Base-by-base conservation (phyloP, 1,140 invertebrate genomes). In the Colletes latitarsis region DNA sequence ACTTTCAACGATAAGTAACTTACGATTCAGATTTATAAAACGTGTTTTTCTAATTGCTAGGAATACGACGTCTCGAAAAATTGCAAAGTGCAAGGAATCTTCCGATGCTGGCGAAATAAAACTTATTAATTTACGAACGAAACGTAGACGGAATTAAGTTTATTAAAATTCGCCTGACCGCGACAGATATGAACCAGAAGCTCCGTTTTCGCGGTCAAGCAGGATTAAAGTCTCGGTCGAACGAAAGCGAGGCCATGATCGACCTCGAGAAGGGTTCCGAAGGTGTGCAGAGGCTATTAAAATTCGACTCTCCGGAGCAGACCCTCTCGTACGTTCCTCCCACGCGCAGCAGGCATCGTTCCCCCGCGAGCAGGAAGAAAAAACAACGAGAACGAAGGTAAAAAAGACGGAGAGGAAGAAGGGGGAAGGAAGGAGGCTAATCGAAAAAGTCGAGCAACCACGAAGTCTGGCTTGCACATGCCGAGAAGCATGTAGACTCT, bases 401-500 rank as follows among this genome's bases (percentile, higher is more conserved):
- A 60, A 46, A 60, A 15, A 58, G 17, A 43, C 19, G n/a, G 49
- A 46, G n/a, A 67, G 19, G 39, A 69, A 63, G 30, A 62, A 53
- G 41, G 58, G 70, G 21, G 74, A 79, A 68, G 43, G 53, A 19
- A 82, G 64, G 69, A 67, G 66, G 57, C 60, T 84, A 87, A 84
- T 87, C 85, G 82, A 77, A 85, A 85, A 85, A 87, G 74, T 88
- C 87, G 87, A 88, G 85, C 86, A 88, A 78, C 76, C 72, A 76
- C 84, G 21, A 77, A 75, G 82, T 81, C 77, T 58, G 52, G 85
- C 82, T 76, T 60, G 75, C 82, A 77, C 85, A 87, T 81, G 82
- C 85, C 74, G 81, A 85, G 83, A 80, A 87, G 81, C 85, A 83
- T 88, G 87, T 87, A 79, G 81, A 84, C 87, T 86, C 85, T 88